These are phyloP conservation scores for Salvelinus fontinalis DNA, from an alignment of 2,113 vertebrate species.

Conservation along the genomic window DNA sequence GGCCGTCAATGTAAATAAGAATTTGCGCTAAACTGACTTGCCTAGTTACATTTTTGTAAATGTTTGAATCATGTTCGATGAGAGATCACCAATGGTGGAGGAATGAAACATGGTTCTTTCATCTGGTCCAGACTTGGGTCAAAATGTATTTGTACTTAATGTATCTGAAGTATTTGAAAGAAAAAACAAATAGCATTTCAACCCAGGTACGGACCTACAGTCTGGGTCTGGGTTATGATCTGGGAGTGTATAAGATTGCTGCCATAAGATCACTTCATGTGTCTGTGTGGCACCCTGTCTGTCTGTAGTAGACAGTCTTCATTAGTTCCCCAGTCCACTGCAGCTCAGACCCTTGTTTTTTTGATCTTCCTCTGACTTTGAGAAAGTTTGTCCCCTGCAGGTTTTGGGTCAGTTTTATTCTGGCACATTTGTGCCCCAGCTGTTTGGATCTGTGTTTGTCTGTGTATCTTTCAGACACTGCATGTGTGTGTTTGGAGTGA, in stretches of 20 bases:
- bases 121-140: no score
- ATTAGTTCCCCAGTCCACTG: not conserved
- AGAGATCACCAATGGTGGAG: no score
- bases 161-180: no score
- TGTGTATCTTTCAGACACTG: not conserved
- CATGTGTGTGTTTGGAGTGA: not conserved
- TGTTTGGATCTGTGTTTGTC: not conserved
- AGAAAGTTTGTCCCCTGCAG: not conserved
- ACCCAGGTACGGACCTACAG: not conserved
- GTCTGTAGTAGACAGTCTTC: not conserved
- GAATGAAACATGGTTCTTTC: no score
- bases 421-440: slow-evolving; percentile 1
- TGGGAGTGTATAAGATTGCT: not conserved
- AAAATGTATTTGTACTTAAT: no score
- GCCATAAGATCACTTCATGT: not conserved
- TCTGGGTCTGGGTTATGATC: not conserved
- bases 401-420: not conserved
- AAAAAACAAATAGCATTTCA: no score
- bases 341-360: not conserved
- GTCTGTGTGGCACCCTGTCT: not conserved
- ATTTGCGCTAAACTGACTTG: no score
- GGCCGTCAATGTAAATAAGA: no score
- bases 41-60: no score
- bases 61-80: no score
- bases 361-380: not conserved